A percentile compares a stretch with the other conserved stretches of the same genome.
These are phyloP conservation scores for Bugulina stolonifera DNA, from an alignment of 2,888 invertebrate species.

Conservation along the genomic window DNA sequence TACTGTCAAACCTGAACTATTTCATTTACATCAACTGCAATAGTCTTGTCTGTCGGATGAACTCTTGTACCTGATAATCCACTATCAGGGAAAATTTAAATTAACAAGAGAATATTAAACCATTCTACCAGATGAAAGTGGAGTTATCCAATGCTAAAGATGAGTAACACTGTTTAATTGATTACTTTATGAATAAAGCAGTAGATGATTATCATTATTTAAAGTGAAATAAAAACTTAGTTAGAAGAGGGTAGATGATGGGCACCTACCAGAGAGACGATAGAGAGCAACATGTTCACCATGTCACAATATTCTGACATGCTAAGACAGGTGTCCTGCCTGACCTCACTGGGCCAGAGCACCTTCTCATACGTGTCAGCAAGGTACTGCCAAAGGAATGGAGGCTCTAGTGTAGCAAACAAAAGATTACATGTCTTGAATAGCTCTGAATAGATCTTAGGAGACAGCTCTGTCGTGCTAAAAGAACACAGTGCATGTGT, in stretches of 20 bases:
- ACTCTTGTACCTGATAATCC: no score
- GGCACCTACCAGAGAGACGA: slow-evolving; percentile 57
- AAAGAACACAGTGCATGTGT: no score
- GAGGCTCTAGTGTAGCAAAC: slow-evolving; percentile 75
- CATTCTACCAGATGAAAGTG: no score
- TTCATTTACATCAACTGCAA: no score
- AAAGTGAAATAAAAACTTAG: neutral
- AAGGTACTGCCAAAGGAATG: slow-evolving; percentile 78
- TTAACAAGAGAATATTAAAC: no score
- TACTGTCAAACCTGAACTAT: no score
- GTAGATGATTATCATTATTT: no score
- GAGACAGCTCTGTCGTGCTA: slow-evolving; percentile 1
- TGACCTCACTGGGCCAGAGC: slow-evolving; percentile 13
- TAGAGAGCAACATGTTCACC: slow-evolving; percentile 68
- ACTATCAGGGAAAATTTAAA: no score
- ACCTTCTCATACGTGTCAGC: slow-evolving; percentile 49
- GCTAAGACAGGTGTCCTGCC: slow-evolving; percentile 30
- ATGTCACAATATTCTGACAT: slow-evolving; percentile 66
- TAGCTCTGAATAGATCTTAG: slow-evolving; percentile 58
- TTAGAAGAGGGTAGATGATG: neutral
- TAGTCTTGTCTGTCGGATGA: no score
- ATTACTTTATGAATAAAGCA: no score
- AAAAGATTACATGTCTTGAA: slow-evolving; percentile 77
- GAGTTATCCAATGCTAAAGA: no score
- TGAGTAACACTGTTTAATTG: no score